A percentile compares a stretch with the other conserved stretches of the same genome.
phyloP scores from a whole-genome alignment of 1,140 invertebrate species.

The Archivesica marissinica region DNA sequence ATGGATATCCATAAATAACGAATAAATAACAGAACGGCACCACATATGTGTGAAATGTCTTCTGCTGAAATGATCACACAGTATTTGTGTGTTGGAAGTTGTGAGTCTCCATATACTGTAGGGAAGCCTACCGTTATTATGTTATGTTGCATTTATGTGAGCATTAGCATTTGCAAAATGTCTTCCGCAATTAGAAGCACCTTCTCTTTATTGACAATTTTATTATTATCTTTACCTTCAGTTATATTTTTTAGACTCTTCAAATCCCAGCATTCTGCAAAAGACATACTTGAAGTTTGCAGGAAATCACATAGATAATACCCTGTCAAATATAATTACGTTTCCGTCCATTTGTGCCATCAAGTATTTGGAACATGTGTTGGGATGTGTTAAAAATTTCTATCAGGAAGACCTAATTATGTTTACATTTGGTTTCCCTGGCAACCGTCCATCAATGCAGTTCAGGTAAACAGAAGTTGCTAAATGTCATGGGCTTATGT shows the following conservation, averaged over 20 bases:
- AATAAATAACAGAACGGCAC: too few relatives aligned
- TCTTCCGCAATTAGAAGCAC: too few relatives aligned
- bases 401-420: constrained; percentile 62
- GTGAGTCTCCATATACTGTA: too few relatives aligned
- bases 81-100: too few relatives aligned
- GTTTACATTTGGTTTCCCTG: constrained; percentile 61
- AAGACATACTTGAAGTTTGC: constrained; percentile 5
- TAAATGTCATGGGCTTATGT: constrained; percentile 47
- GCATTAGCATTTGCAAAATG: too few relatives aligned
- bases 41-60: too few relatives aligned
- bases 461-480: constrained; percentile 44
- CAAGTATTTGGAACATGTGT: constrained; percentile 55
- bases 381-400: constrained; percentile 59
- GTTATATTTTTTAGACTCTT: background rate
- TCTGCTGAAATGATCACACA: too few relatives aligned
- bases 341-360: constrained; percentile 41
- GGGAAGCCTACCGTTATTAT: too few relatives aligned
- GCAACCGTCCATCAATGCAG: constrained; percentile 40
- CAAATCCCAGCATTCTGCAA: background rate
- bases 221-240: background rate
- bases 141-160: too few relatives aligned
- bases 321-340: constrained; percentile 55
- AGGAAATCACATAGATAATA: constrained; percentile 42
- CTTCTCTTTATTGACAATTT: too few relatives aligned
- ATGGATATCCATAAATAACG: too few relatives aligned